Evolutionary conservation across 2,797 vertebrate species (phyloP), one percentile per base, ranked within the genome.

Genomic region (Typhlichthys eigenmanni): DNA sequence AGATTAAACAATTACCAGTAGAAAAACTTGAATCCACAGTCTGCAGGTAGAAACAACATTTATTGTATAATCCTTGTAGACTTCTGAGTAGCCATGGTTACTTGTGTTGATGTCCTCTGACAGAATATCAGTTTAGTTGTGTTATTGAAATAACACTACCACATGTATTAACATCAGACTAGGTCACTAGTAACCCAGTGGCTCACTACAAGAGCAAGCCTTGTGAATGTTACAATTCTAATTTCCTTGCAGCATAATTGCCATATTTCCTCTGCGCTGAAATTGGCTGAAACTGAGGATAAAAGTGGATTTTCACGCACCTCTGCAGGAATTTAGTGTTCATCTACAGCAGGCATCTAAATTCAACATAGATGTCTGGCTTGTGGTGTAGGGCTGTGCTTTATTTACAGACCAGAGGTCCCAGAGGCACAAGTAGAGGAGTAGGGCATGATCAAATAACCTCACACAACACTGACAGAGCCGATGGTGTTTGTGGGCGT

Each of bases 361-460:
- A 89, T 85, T 78, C 74, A 79, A 58, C 71, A 29, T 29, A 79
- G 80, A 66, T 74, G 67, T 62, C 6, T 64, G 79, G 64, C 70
- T 29, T 73, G 70, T 17, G 55, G 67, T 49, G 67, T 64, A 71
- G 63, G 59, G 74, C 71, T 59, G 68, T 32, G 32, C 62, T 76
- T 82, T 72, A 85, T 86, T 86, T 83, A 87, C 84, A 71, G 76
- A 85, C 75, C 65, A 34, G 70, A 62, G 79, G 64, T 70, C 72
- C 65, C 73, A 64, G 69, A 78, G 76, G 75, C 78, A 68, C 78
- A 29, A 61, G 67, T 50, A 72, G 60, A 82, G 64, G 73, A n/a
- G 46, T 10, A 14, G 13, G 55, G 51, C 68, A 43, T 10, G 1
- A 48, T 66, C 67, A 76, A 78, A 72, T 71, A 62, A 81, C 52